Evolutionary conservation across 2,888 invertebrate genomes (phyloP).

Genomic region (Drosophila siamana): DNA sequence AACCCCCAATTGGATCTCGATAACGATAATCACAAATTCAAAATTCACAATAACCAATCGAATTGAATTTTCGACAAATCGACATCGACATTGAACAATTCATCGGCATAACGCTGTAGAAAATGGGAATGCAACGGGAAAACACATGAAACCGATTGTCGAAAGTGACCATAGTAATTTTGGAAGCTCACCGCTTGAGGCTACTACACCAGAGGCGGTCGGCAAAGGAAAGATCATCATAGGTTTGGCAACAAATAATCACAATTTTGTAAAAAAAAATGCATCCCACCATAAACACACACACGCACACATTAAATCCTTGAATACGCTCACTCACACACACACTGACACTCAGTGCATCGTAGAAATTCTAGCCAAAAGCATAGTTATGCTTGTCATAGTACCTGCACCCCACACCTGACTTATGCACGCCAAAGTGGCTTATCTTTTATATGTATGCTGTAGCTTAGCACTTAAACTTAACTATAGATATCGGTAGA

Average conservation of each 20-base stretch:
- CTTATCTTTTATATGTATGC: slow-evolving; percentile 12
- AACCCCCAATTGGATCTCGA: slow-evolving; percentile 45
- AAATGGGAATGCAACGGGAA: slow-evolving; percentile 63
- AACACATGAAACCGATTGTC: slow-evolving; percentile 80
- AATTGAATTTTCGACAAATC: slow-evolving; percentile 29
- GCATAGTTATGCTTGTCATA: slow-evolving; percentile 28
- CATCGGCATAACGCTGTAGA: slow-evolving; percentile 47
- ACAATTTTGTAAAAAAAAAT: slow-evolving; percentile 65
- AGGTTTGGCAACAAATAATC: slow-evolving; percentile 85
- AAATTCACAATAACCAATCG: slow-evolving; percentile 42
- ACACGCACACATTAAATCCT: slow-evolving; percentile 11
- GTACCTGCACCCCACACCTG: slow-evolving; percentile 36
- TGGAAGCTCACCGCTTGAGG: slow-evolving; percentile 68
- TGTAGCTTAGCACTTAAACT: slow-evolving; percentile 11
- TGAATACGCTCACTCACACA: slow-evolving; percentile 9
- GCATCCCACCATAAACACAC: slow-evolving; percentile 44
- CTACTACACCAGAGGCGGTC: slow-evolving; percentile 66
- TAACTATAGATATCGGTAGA: neutral
- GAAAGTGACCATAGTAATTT: slow-evolving; percentile 78
- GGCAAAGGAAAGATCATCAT: slow-evolving; percentile 86
- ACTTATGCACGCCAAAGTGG: slow-evolving; percentile 39
- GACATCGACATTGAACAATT: slow-evolving; percentile 19
- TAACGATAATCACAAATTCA: slow-evolving; percentile 34
- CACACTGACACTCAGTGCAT: slow-evolving; percentile 16
- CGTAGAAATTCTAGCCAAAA: slow-evolving; percentile 26